These are phyloP conservation scores for Pomatostomus ruficeps DNA, from an alignment of 2,113 vertebrate species.

Conservation along the genomic window DNA sequence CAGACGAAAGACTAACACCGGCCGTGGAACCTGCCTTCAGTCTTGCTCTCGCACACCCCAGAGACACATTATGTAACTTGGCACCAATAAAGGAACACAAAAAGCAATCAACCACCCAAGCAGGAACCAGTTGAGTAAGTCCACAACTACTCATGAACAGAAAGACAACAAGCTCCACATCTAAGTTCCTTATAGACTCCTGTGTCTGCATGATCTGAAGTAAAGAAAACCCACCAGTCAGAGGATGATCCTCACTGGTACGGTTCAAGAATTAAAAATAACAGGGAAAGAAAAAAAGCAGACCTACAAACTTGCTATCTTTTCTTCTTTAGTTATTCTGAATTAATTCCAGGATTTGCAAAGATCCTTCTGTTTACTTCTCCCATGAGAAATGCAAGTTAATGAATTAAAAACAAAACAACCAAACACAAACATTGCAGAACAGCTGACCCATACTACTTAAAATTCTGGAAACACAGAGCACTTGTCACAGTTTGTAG, in stretches of 20 bases:
- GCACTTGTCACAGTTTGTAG: background rate
- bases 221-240: background rate
- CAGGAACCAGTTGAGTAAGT: background rate
- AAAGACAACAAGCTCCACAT: background rate
- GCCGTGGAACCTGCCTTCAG: background rate
- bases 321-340: background rate
- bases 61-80: background rate
- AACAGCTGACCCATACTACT: background rate
- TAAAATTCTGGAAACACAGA: background rate
- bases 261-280: background rate
- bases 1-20: background rate
- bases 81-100: background rate
- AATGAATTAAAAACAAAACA: background rate
- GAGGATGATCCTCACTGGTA: background rate
- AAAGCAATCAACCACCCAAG: background rate
- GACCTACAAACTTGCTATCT: background rate
- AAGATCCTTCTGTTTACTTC: background rate
- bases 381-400: background rate
- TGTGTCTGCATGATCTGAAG: background rate
- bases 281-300: background rate
- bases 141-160: background rate
- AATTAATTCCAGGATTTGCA: background rate
- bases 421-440: background rate
- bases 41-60: background rate
- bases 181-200: background rate